A percentile compares a stretch with the other conserved stretches of the same genome.
These are phyloP conservation scores for Helogale parvula DNA, from an alignment of 2,113 vertebrate species.

Conservation along the genomic window DNA sequence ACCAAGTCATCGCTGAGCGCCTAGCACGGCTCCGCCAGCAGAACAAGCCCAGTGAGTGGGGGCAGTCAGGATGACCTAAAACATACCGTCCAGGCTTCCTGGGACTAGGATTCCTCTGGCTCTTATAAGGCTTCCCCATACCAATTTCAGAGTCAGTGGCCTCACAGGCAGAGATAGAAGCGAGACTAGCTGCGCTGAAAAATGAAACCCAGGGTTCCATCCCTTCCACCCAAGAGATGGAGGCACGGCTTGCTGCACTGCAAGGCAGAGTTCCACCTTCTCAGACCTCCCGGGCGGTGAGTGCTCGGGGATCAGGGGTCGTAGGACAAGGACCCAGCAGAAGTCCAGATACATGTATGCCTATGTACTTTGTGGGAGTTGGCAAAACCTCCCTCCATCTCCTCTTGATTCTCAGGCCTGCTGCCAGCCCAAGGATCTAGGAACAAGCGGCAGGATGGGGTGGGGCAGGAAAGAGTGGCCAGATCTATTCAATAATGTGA, in stretches of 20 bases:
- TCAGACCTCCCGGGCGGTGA: conserved; percentile 88
- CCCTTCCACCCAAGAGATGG: conserved; percentile 91
- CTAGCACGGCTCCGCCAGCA: conserved; percentile 94
- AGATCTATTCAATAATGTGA: not conserved
- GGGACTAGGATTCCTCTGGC: not conserved
- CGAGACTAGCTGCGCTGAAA: conserved; percentile 92
- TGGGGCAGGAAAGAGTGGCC: conserved; percentile 34
- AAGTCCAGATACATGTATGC: not conserved
- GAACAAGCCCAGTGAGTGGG: conserved; percentile 90
- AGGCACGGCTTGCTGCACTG: conserved; percentile 91
- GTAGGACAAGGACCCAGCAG: not conserved
- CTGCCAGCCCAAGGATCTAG: conserved; percentile 8
- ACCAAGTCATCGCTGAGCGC: conserved; percentile 92
- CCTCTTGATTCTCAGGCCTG: not conserved
- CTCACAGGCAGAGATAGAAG: conserved; percentile 93
- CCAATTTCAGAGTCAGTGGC: conserved; percentile 88
- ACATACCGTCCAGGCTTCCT: not conserved
- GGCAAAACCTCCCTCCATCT: not conserved
- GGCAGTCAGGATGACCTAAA: not conserved
- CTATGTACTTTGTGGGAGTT: not conserved
- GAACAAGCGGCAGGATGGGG: not conserved
- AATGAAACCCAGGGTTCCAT: conserved; percentile 83
- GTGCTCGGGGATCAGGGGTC: conserved; percentile 23
- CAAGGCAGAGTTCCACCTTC: conserved; percentile 88
- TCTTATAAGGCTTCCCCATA: conserved; percentile 1